These are phyloP conservation scores for Sus cebifrons DNA, from an alignment of 2,797 vertebrate species.

Conservation along the genomic window DNA sequence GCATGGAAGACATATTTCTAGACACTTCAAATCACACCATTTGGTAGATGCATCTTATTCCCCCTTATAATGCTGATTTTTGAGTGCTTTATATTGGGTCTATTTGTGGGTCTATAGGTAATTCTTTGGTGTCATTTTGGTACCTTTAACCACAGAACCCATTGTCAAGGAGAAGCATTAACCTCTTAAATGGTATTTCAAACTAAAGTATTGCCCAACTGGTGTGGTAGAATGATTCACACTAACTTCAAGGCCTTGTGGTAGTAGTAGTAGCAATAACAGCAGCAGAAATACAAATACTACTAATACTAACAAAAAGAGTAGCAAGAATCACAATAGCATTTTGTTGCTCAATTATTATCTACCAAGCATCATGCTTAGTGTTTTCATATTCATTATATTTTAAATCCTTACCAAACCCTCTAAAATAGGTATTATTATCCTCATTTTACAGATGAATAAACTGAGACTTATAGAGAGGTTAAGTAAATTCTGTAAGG, in stretches of 20 bases:
- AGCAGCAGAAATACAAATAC: not conserved
- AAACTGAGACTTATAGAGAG: not conserved
- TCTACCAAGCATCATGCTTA: not conserved
- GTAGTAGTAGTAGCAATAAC: not conserved
- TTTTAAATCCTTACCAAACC: not conserved
- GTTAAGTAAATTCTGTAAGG: not conserved
- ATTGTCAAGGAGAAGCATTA: not conserved
- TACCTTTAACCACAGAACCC: slow-evolving; percentile 13
- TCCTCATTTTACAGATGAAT: not conserved
- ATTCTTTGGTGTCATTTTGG: not conserved
- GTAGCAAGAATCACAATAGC: not conserved
- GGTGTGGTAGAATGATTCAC: not conserved
- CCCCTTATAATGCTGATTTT: not conserved
- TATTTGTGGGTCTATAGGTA: not conserved
- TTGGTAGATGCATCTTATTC: not conserved
- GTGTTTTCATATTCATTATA: not conserved
- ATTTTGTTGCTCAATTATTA: not conserved
- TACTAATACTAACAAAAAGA: accelerated
- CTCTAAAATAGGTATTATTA: not conserved
- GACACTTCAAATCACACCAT: not conserved
- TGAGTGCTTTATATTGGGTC: not conserved
- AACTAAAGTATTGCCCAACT: not conserved
- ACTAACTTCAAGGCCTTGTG: not conserved
- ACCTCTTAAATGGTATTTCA: not conserved
- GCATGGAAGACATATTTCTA: not conserved